phyloP scores from a whole-genome alignment of 2,888 invertebrate genomes.

The Galerucella pusilla region DNA sequence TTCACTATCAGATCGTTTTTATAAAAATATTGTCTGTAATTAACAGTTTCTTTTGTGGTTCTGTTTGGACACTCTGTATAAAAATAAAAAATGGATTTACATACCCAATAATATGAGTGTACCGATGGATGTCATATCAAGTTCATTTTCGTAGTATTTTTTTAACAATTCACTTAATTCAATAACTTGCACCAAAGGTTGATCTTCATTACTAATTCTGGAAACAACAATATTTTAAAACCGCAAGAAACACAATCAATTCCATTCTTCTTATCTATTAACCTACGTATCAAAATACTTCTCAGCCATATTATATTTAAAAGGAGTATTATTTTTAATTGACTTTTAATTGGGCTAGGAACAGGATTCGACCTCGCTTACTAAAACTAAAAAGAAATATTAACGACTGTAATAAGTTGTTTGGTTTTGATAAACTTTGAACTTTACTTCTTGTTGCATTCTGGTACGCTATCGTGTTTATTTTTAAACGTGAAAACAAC shows the following conservation, averaged over 20 bases:
- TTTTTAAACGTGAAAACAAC: neutral
- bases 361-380: neutral
- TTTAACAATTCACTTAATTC: constrained; percentile 50
- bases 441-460: neutral
- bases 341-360: neutral
- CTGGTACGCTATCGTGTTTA: too few relatives aligned
- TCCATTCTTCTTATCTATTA: neutral
- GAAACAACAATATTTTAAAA: constrained; percentile 2
- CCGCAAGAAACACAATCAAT: neutral
- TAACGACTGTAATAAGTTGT: neutral
- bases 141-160: constrained; percentile 55
- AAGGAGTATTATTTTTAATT: neutral
- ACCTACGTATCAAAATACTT: constrained; percentile 5
- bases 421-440: constrained; percentile 3
- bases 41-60: neutral
- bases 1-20: neutral
- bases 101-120: constrained; percentile 58
- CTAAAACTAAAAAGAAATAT: neutral
- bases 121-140: constrained; percentile 58
- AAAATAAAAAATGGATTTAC: neutral
- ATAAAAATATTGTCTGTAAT: neutral
- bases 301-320: neutral
- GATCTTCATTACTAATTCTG: constrained; percentile 21
- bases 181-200: constrained; percentile 51
- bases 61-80: neutral